These are phyloP conservation scores for Scaptomyza montana DNA, from an alignment of 1,140 invertebrate species.

Conservation along the genomic window DNA sequence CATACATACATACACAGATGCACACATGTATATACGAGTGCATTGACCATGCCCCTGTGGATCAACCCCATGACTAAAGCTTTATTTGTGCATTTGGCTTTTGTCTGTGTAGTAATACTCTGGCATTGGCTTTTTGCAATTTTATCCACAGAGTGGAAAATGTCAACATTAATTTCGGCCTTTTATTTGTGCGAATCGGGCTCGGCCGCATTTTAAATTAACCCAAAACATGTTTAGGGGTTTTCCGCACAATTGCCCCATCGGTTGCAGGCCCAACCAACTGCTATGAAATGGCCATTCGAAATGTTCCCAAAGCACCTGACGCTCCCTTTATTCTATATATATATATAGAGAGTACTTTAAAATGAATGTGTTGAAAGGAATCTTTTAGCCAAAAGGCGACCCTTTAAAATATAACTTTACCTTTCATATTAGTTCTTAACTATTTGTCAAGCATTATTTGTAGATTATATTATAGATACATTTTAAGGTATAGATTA, in stretches of 20 bases:
- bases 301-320: slow-evolving; percentile 60
- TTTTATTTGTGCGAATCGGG: slow-evolving; percentile 59
- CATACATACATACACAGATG: background rate
- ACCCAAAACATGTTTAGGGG: slow-evolving; percentile 83
- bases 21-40: slow-evolving; percentile 4
- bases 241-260: slow-evolving; percentile 81
- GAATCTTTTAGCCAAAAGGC: background rate
- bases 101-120: slow-evolving; percentile 21
- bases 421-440: too few species aligned
- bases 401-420: too few species aligned
- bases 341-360: slow-evolving; percentile 5
- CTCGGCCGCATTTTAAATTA: slow-evolving; percentile 82
- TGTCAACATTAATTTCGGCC: slow-evolving; percentile 83
- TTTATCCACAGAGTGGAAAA: slow-evolving; percentile 79
- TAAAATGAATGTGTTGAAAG: background rate
- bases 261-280: slow-evolving; percentile 54
- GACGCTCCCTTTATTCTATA: slow-evolving; percentile 38
- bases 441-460: too few species aligned
- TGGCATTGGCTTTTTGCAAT: slow-evolving; percentile 46
- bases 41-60: slow-evolving; percentile 22
- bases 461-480: too few species aligned
- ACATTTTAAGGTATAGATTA: too few species aligned
- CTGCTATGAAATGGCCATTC: slow-evolving; percentile 58
- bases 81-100: slow-evolving; percentile 32
- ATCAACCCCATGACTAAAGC: slow-evolving; percentile 39